These are phyloP conservation scores for Zygothrica quintamaculata DNA, from an alignment of 2,888 invertebrate species.

Conservation along the genomic window DNA sequence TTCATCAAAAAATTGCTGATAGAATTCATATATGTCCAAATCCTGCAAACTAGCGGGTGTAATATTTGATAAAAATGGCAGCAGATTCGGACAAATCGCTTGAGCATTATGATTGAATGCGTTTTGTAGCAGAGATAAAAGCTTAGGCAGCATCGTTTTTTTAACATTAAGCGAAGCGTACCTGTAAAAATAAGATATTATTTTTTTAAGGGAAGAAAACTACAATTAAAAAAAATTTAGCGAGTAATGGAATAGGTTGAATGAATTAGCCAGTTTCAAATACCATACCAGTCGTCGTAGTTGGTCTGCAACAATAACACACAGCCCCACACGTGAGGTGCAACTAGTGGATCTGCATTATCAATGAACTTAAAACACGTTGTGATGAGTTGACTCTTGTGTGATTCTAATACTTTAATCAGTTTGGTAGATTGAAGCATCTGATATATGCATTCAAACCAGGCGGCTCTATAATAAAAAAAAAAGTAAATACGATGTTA, in stretches of 20 bases:
- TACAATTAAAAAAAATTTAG: too few relatives aligned
- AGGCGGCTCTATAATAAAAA: conserved; percentile 85
- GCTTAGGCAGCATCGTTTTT: conserved; percentile 89
- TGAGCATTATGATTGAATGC: conserved; percentile 92
- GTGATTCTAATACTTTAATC: conserved; percentile 85
- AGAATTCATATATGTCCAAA: conserved; percentile 85
- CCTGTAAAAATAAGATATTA: conserved; percentile 60
- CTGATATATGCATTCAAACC: conserved; percentile 88
- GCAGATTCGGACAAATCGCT: conserved; percentile 89
- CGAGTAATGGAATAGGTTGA: too few relatives aligned
- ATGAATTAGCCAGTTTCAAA: too few relatives aligned
- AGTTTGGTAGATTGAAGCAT: conserved; percentile 86
- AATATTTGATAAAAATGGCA: conserved; percentile 90
- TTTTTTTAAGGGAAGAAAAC: too few relatives aligned
- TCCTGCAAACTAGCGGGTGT: conserved; percentile 65
- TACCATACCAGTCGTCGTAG: conserved; percentile 85
- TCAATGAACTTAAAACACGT: conserved; percentile 88
- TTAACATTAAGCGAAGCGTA: conserved; percentile 88
- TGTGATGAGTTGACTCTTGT: conserved; percentile 86
- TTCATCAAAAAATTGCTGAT: conserved; percentile 88
- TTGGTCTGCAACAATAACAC: conserved; percentile 87
- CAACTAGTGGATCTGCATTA: conserved; percentile 88
- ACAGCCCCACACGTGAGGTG: conserved; percentile 91
- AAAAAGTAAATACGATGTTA: neutral
- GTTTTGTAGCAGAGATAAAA: conserved; percentile 88